Conservation (phyloP, 2,888 invertebrate genomes). For the Cyaniris semiargus region DNA sequence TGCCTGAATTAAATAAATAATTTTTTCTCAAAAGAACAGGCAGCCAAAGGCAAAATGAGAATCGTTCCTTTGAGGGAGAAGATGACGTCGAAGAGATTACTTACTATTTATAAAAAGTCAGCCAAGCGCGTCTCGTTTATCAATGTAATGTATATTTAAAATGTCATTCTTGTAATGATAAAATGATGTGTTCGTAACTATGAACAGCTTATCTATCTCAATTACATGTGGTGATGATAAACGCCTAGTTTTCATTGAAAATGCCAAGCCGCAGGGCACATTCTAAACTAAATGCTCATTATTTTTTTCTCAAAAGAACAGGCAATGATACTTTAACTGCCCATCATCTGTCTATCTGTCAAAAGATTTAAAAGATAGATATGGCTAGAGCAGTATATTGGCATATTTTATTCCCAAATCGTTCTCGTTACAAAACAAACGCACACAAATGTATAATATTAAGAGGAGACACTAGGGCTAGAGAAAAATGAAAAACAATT, state of each 20-base stretch:
- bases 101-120: background rate
- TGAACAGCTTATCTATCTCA: constrained; percentile 11
- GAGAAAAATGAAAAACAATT: too few species aligned
- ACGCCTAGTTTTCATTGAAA: background rate
- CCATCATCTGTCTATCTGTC: constrained; percentile 10
- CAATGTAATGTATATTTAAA: background rate
- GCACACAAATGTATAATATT: too few species aligned
- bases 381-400: background rate
- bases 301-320: background rate
- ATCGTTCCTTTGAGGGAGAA: background rate
- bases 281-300: background rate
- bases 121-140: background rate
- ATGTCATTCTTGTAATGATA: background rate
- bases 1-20: too few species aligned
- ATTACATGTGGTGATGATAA: background rate
- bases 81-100: background rate
- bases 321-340: constrained; percentile 2
- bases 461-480: too few species aligned
- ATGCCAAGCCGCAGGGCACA: background rate
- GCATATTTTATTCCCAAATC: background rate
- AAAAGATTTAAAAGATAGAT: background rate
- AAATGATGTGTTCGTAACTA: background rate
- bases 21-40: too few species aligned
- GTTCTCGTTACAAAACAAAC: background rate
- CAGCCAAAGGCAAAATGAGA: background rate